These are phyloP conservation scores for Anser cygnoides DNA, from an alignment of 2,113 vertebrate genomes.

Conservation along the genomic window DNA sequence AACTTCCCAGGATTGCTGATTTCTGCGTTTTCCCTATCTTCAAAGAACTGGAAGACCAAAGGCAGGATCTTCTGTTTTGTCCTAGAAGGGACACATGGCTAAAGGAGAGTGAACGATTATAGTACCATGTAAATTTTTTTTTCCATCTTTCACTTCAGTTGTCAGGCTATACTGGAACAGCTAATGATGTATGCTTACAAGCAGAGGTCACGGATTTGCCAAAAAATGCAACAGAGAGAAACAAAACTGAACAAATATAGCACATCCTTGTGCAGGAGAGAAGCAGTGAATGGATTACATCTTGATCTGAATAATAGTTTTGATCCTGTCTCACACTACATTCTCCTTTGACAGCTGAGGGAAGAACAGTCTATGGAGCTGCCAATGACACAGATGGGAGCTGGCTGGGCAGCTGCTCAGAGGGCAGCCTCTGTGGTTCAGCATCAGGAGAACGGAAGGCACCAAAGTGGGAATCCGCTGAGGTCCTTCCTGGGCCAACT, in stretches of 20 bases:
- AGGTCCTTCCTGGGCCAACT: neutral
- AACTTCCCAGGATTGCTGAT: neutral
- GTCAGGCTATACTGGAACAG: neutral
- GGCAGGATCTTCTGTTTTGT: neutral
- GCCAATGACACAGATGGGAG: accelerated
- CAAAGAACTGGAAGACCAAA: neutral
- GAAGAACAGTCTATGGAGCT: too few relatives aligned
- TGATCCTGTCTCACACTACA: neutral
- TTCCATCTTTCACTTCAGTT: neutral
- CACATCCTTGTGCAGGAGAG: accelerated
- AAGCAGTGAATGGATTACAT: neutral
- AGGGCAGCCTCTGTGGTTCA: neutral
- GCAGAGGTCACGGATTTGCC: neutral
- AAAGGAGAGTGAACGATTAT: neutral
- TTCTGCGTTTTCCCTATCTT: neutral
- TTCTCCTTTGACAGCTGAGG: neutral
- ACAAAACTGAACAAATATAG: neutral
- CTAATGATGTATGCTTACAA: neutral
- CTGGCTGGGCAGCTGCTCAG: neutral
- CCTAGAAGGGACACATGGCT: neutral
- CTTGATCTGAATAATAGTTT: neutral
- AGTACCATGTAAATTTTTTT: neutral
- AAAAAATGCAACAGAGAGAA: neutral
- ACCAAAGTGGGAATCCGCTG: accelerated
- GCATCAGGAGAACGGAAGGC: neutral